Conservation (phyloP, 2,797 vertebrate species). For the Manis javanica region DNA sequence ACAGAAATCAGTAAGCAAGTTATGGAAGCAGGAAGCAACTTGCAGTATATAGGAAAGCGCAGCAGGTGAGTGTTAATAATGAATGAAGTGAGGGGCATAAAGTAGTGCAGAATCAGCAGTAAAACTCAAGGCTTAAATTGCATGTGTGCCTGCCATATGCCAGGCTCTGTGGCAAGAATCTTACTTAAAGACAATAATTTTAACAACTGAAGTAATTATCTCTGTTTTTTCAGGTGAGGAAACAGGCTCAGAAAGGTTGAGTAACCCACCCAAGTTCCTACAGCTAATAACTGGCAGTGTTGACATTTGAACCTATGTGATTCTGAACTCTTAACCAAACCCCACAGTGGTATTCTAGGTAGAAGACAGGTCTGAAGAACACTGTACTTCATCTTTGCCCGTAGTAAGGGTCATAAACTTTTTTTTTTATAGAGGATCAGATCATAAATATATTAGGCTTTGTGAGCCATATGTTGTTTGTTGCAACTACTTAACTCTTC, state of each 20-base stretch:
- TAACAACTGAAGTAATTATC: background rate
- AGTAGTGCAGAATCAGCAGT: conserved; percentile 12
- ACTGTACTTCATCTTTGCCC: background rate
- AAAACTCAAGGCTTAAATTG: conserved; percentile 48
- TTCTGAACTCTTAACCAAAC: conserved; percentile 6
- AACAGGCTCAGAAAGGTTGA: background rate
- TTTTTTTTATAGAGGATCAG: background rate
- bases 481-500: background rate
- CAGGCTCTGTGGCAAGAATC: background rate
- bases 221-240: conserved; percentile 25
- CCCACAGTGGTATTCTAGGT: background rate
- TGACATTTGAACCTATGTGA: background rate
- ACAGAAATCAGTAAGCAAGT: conserved; percentile 47
- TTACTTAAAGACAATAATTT: conserved; percentile 14
- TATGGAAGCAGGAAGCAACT: conserved; percentile 24
- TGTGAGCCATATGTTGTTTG: background rate
- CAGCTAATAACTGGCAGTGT: background rate
- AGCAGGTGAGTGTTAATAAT: conserved; percentile 64
- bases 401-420: background rate
- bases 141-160: background rate
- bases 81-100: conserved; percentile 25
- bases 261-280: background rate
- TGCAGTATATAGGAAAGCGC: background rate
- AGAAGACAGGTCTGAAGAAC: background rate
- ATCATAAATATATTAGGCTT: conserved; percentile 40